These are phyloP conservation scores for Sarcophaga rosellei DNA, from an alignment of 2,888 invertebrate species.

Conservation along the genomic window DNA sequence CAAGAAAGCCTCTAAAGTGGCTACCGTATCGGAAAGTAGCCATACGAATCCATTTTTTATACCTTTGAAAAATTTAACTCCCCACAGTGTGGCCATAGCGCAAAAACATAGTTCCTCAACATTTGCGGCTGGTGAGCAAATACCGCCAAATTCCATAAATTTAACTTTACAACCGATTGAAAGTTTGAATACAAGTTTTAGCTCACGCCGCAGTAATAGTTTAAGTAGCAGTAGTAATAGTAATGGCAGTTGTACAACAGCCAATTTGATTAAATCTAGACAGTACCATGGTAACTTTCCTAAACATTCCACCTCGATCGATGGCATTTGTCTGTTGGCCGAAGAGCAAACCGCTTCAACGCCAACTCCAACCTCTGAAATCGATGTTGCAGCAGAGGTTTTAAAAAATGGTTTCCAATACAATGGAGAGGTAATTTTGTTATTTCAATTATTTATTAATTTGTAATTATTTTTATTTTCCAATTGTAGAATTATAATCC, in stretches of 20 bases:
- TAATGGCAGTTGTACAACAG: constrained; percentile 73
- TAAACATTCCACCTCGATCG: constrained; percentile 77
- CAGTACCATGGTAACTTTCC: constrained; percentile 77
- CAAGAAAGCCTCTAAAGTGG: constrained; percentile 68
- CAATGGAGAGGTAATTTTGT: constrained; percentile 55
- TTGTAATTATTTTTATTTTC: not conserved
- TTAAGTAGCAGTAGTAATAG: constrained; percentile 73
- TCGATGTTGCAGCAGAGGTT: constrained; percentile 72
- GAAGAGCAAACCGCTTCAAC: constrained; percentile 78
- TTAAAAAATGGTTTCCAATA: constrained; percentile 73
- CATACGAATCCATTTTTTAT: constrained; percentile 76
- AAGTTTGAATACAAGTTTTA: constrained; percentile 63
- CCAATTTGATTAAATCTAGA: constrained; percentile 73
- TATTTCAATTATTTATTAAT: not conserved
- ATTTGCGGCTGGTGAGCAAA: constrained; percentile 69
- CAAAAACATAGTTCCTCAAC: constrained; percentile 78
- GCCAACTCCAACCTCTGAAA: constrained; percentile 77
- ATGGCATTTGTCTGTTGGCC: constrained; percentile 77
- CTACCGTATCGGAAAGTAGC: constrained; percentile 68
- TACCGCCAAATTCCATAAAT: constrained; percentile 75
- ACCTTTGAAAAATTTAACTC: constrained; percentile 75
- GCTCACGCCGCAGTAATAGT: constrained; percentile 75
- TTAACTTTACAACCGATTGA: constrained; percentile 71
- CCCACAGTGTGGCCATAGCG: constrained; percentile 72
- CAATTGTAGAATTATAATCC: too few relatives aligned